Percentiles rank a stretch among this genome's conserved stretches.
phyloP scores from a whole-genome alignment of 2,113 vertebrate genomes.

The Gymnorhina tibicen region DNA sequence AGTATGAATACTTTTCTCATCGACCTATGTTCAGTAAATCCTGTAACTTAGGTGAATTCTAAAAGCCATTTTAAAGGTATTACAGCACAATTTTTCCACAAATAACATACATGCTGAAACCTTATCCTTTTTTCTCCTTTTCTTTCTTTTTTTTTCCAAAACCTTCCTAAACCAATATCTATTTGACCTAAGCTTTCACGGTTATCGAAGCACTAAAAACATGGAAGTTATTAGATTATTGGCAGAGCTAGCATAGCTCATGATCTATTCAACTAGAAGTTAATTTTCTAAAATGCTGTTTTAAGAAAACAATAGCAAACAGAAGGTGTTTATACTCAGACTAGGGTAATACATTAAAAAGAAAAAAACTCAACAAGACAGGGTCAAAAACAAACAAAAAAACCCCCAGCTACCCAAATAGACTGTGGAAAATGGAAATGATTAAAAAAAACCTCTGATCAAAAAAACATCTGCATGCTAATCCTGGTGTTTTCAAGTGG shows the following conservation, averaged over 20 bases:
- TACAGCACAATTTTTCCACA: background rate
- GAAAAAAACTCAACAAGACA: background rate
- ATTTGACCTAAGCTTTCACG: background rate
- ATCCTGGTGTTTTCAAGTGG: constrained; percentile 60
- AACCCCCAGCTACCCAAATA: constrained; percentile 30
- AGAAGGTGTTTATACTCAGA: constrained; percentile 34
- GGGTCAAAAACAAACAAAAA: constrained; percentile 21
- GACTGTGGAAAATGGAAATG: constrained; percentile 29
- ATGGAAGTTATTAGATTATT: background rate
- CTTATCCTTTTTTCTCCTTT: background rate
- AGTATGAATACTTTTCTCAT: background rate
- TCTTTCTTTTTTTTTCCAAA: background rate
- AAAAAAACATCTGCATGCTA: constrained; percentile 63
- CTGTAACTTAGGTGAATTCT: background rate
- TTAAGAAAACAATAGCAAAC: background rate
- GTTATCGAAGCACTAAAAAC: background rate
- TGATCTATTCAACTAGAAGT: background rate
- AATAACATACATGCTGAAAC: background rate
- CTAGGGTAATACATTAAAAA: background rate
- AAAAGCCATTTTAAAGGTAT: background rate
- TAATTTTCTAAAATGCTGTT: background rate
- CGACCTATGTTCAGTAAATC: background rate
- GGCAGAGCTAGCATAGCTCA: background rate
- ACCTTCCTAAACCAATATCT: background rate
- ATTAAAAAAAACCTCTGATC: constrained; percentile 27